Evolutionary conservation across 2,113 vertebrate genomes (phyloP), one percentile per base, ranked within the genome.

Genomic region (Tupaia chinensis): DNA sequence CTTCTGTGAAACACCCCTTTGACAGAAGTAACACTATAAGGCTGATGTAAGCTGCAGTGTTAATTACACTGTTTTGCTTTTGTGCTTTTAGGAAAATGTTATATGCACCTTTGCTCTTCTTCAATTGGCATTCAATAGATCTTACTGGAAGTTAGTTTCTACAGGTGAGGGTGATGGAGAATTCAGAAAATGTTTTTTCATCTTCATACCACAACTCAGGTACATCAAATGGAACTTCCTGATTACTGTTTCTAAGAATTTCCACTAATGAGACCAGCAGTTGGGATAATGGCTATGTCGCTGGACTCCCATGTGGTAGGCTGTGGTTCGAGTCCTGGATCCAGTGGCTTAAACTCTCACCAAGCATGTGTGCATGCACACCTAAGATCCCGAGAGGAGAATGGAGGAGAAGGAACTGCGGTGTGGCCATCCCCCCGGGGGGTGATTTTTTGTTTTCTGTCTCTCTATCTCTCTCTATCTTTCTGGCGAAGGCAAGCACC

Each of bases 141-240:
- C 95, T 78, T 68, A 74, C 58, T 98, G 88, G 84, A 89, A 79
- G 10, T 95, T 19, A 14, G 25, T 70, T 77, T 96, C 95, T 29
- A 0, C 8, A 58, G 0, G 0, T 61, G 60, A 0, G 54, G 9
- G 0, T 29, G 81, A 7, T 29, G 81, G 58, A n/a, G 80, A 60
- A 20, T 32, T 63, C 29, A 23, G 23, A 34, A 44, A 34, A 17
- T n/a, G 32, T 44, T 34, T 6, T n/a, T 1, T 65, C 72, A 29
- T 97, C 88, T 74, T 99, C 97, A 89, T 97, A 98, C 98, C 97
- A 99, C 25, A 95, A 92, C 99, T 99, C 98, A 7, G 99, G 99
- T 82, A 99, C 93, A 27, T 99, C 99, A 87, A 99, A 99, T 25
- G 99, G 99, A 97, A 99, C 99, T 97, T 99, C 98, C 94, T 99